Evolutionary conservation across 2,797 vertebrate genomes (phyloP).

Genomic region (Poecilia velifera): DNA sequence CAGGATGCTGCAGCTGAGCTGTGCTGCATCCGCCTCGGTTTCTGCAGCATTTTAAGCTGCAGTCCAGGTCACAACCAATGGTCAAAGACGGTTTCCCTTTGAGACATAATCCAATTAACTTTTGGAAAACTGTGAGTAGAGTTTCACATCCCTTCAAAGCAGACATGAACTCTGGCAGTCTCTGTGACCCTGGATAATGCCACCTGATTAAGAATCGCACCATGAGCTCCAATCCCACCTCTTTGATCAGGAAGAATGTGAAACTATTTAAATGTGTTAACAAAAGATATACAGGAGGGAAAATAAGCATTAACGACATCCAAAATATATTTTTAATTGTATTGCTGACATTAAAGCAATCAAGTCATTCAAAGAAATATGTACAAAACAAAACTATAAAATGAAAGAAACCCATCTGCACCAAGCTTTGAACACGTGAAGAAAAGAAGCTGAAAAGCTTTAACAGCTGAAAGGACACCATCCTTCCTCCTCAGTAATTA

Average conservation of each 20-base stretch:
- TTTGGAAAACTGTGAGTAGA: slow-evolving; percentile 71
- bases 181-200: slow-evolving; percentile 62
- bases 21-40: slow-evolving; percentile 51
- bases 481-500: not conserved
- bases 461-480: not conserved
- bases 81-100: slow-evolving; percentile 70
- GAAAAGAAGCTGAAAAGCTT: not conserved
- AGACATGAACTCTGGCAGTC: slow-evolving; percentile 67
- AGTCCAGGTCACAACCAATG: slow-evolving; percentile 52
- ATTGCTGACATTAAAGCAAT: not conserved
- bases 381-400: not conserved
- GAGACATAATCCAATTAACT: slow-evolving; percentile 82
- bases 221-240: slow-evolving; percentile 39
- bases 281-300: slow-evolving; percentile 2
- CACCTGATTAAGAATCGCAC: slow-evolving; percentile 67
- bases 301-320: not conserved
- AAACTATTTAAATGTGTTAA: slow-evolving; percentile 19
- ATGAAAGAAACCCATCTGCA: not conserved
- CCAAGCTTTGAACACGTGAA: not conserved
- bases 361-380: not conserved
- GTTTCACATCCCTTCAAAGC: slow-evolving; percentile 71
- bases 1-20: slow-evolving; percentile 77
- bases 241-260: slow-evolving; percentile 28
- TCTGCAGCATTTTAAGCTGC: slow-evolving; percentile 67
- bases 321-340: not conserved